Conservation (phyloP, 2,888 invertebrate genomes). For the Anthophora plumipes region DNA sequence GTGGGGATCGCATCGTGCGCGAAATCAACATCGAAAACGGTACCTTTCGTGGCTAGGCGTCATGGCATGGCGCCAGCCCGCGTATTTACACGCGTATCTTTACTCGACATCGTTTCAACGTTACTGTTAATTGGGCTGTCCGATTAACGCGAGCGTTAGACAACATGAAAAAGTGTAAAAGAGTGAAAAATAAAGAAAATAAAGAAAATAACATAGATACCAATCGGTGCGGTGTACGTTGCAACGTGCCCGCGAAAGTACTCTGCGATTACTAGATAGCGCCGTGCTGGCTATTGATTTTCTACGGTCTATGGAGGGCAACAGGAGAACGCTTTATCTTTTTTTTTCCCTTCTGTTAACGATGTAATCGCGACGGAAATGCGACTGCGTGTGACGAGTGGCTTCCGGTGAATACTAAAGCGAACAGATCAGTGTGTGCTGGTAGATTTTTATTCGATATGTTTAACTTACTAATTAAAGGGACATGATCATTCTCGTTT, state of each 20-base stretch:
- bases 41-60: constrained; percentile 2
- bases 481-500: too few species aligned
- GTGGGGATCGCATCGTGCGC: constrained; percentile 10
- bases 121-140: constrained; percentile 12
- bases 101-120: neutral
- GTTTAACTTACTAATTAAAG: too few species aligned
- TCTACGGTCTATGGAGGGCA: constrained; percentile 27
- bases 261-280: constrained; percentile 33
- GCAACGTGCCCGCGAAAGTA: constrained; percentile 15
- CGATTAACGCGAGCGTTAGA: neutral
- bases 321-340: constrained; percentile 13
- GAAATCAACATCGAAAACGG: constrained; percentile 36
- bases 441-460: too few species aligned
- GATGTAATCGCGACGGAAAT: neutral
- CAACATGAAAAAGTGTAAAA: neutral
- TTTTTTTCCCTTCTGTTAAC: constrained; percentile 22
- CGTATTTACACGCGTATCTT: constrained; percentile 2
- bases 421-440: too few species aligned
- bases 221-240: constrained; percentile 11
- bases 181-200: neutral
- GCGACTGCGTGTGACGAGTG: neutral
- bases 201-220: neutral
- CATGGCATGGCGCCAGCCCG: neutral
- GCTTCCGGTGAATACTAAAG: neutral
- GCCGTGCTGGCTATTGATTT: constrained; percentile 36